Evolutionary conservation across 1,140 invertebrate species (phyloP).

Genomic region (Heliconius himera): DNA sequence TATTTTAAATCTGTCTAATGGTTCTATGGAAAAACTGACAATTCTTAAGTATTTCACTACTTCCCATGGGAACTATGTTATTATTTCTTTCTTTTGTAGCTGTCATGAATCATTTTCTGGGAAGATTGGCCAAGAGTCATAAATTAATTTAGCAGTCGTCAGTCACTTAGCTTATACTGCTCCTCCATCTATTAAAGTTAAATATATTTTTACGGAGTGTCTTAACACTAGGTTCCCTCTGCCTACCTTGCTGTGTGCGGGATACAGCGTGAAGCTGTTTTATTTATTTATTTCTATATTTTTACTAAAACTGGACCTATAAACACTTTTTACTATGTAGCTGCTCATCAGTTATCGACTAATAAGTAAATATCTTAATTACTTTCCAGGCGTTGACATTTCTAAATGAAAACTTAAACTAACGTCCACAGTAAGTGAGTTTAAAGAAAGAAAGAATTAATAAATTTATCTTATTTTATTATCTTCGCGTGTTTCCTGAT

Average conservation of each 20-base stretch:
- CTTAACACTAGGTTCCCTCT: too few relatives aligned
- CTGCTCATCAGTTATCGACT: not conserved
- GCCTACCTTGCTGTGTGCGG: too few relatives aligned
- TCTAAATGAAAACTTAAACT: not conserved
- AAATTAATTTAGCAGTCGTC: not conserved
- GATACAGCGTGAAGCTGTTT: too few relatives aligned
- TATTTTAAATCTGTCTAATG: too few relatives aligned
- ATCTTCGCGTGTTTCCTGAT: not conserved
- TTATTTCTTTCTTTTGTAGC: too few relatives aligned
- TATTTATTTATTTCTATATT: not conserved
- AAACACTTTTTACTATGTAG: not conserved
- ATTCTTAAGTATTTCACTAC: not conserved
- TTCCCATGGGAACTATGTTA: too few relatives aligned
- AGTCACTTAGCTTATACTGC: too few relatives aligned
- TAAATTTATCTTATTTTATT: not conserved
- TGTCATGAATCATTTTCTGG: not conserved
- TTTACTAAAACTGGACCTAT: not conserved
- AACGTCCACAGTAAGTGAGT: not conserved
- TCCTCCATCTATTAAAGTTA: not conserved
- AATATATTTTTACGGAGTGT: not conserved
- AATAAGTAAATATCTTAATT: conserved; percentile 18
- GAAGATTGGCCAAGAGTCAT: not conserved
- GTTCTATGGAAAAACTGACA: not conserved
- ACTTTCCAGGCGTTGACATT: conserved; percentile 8
- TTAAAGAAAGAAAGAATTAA: too few relatives aligned